phyloP scores from a whole-genome alignment of 2,113 vertebrate species.

The Felis catus region DNA sequence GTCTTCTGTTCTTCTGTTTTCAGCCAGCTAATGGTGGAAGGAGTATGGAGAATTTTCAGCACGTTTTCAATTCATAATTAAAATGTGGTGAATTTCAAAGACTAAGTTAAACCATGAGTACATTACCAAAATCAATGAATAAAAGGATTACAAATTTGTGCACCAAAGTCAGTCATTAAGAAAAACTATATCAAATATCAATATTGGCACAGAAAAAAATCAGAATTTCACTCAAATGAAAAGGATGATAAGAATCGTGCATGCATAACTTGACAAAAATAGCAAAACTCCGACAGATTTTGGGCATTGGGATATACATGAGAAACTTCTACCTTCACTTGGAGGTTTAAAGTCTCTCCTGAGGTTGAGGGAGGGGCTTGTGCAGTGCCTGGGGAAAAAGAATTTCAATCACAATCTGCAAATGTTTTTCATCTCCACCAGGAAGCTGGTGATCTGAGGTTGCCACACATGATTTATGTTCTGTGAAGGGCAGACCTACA shows the following conservation, averaged over 20 bases:
- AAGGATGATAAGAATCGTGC: neutral
- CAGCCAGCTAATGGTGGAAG: fast-evolving
- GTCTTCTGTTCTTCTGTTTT: neutral
- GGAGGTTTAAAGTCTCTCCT: neutral
- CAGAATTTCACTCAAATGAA: neutral
- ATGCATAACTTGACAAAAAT: neutral
- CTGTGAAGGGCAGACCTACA: conserved; percentile 10
- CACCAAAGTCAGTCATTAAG: neutral
- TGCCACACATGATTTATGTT: neutral
- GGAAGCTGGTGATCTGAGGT: conserved; percentile 49
- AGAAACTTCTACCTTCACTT: neutral
- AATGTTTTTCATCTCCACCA: conserved; percentile 21
- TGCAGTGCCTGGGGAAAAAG: neutral
- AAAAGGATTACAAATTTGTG: neutral
- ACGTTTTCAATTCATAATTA: neutral
- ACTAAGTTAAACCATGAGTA: too few relatives aligned
- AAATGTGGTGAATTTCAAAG: too few relatives aligned
- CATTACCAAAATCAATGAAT: too few relatives aligned
- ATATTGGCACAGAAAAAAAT: neutral
- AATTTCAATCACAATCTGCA: conserved; percentile 42
- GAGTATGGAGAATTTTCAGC: fast-evolving
- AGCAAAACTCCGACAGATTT: neutral
- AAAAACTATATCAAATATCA: neutral
- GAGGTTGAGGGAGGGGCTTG: neutral
- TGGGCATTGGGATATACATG: fast-evolving